phyloP scores from a whole-genome alignment of 2,113 vertebrate genomes.

The Myocastor coypus region DNA sequence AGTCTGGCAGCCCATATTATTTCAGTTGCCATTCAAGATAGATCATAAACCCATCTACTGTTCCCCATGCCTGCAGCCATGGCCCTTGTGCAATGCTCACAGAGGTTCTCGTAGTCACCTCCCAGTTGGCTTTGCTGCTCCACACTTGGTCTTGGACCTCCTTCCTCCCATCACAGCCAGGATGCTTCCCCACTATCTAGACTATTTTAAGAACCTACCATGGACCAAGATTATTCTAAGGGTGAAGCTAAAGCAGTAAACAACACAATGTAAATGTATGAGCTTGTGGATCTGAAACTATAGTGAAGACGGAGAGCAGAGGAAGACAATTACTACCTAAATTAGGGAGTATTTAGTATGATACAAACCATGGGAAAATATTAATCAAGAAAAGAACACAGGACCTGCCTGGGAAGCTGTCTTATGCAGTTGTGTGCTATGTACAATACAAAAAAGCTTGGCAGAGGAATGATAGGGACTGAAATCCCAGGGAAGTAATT shows the following conservation, averaged over 20 bases:
- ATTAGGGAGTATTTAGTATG: neutral
- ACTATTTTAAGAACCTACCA: neutral
- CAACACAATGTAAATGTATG: neutral
- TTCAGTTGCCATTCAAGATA: conserved; percentile 16
- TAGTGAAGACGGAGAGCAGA: neutral
- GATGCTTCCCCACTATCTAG: neutral
- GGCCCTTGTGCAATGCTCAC: neutral
- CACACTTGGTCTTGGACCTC: neutral
- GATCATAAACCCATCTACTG: neutral
- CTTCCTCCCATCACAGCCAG: neutral
- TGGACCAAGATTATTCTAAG: neutral
- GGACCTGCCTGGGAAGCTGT: neutral
- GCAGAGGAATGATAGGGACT: neutral
- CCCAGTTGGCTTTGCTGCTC: neutral
- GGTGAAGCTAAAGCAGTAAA: neutral
- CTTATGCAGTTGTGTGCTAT: neutral
- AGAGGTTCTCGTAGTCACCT: neutral
- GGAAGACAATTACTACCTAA: neutral
- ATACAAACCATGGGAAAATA: neutral
- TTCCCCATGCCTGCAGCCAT: neutral
- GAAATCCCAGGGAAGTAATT: neutral
- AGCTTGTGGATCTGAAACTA: neutral
- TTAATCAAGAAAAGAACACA: neutral
- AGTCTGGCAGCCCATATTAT: neutral
- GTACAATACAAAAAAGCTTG: neutral